These are phyloP conservation scores for Parelbella ahira DNA, from an alignment of 2,888 invertebrate genomes.

Conservation along the genomic window DNA sequence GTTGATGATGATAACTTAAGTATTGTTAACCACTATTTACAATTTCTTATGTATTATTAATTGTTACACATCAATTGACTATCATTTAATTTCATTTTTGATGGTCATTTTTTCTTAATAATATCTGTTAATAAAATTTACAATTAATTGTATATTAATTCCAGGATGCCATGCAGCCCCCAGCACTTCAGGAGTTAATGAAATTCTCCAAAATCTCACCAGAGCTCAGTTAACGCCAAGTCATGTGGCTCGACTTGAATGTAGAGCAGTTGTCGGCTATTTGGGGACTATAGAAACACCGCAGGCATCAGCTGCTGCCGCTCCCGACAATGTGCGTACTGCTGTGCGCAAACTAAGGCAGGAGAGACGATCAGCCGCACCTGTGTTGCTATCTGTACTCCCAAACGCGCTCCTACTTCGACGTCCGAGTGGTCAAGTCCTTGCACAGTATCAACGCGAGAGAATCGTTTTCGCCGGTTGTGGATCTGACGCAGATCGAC, in stretches of 20 bases:
- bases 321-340: conserved; percentile 89
- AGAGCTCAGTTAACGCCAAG: conserved; percentile 62
- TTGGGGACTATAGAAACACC: conserved; percentile 98
- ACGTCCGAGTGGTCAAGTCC: conserved; percentile 87
- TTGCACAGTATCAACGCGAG: conserved; percentile 93
- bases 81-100: background rate
- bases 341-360: conserved; percentile 94
- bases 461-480: conserved; percentile 94
- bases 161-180: conserved; percentile 66
- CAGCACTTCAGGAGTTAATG: conserved; percentile 66
- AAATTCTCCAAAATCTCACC: conserved; percentile 64
- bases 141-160: no score
- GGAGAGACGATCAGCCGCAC: conserved; percentile 92
- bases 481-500: conserved; percentile 93
- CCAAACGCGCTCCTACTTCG: conserved; percentile 89
- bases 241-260: conserved; percentile 82
- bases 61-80: no score
- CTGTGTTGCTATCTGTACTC: conserved; percentile 91
- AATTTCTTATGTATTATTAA: no score
- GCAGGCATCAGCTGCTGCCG: conserved; percentile 86
- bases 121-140: no score
- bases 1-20: no score
- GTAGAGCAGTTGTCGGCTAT: conserved; percentile 94
- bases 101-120: no score
- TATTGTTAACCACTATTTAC: no score